Evolutionary conservation across 1,140 invertebrate species (phyloP).

Genomic region (Acromyrmex echinatior): DNA sequence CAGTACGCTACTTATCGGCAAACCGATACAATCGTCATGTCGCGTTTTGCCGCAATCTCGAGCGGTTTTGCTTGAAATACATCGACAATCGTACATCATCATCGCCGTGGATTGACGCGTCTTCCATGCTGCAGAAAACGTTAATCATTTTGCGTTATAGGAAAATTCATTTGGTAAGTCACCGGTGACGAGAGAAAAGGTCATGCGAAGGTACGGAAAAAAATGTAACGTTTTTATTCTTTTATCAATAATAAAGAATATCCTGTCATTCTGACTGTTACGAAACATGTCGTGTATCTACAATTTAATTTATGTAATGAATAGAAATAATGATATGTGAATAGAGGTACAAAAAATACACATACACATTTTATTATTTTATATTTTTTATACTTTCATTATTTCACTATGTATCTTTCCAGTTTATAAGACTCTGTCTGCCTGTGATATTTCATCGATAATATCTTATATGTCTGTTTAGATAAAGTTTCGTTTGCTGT

Average conservation of each 20-base stretch:
- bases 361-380: too few relatives aligned
- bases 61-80: slow-evolving; percentile 63
- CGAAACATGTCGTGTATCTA: neutral
- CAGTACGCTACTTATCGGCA: slow-evolving; percentile 46
- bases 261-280: neutral
- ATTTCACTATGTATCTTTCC: too few relatives aligned
- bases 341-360: neutral
- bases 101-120: slow-evolving; percentile 30
- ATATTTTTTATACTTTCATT: too few relatives aligned
- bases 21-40: slow-evolving; percentile 47
- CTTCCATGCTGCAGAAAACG: slow-evolving; percentile 48
- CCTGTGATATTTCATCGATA: too few relatives aligned
- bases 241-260: neutral
- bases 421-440: too few relatives aligned
- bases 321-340: neutral
- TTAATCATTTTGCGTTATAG: slow-evolving; percentile 23
- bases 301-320: slow-evolving; percentile 16
- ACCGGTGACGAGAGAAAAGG: neutral
- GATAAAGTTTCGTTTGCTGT: too few relatives aligned
- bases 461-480: too few relatives aligned
- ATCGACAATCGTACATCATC: slow-evolving; percentile 58
- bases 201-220: neutral
- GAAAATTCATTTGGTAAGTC: slow-evolving; percentile 39
- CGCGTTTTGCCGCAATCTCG: slow-evolving; percentile 51
- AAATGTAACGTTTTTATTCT: slow-evolving; percentile 7